A percentile compares a stretch with the other conserved stretches of the same genome.
Evolutionary conservation across 2,113 vertebrate genomes (phyloP).

Genomic region (Xenopus tropicalis): DNA sequence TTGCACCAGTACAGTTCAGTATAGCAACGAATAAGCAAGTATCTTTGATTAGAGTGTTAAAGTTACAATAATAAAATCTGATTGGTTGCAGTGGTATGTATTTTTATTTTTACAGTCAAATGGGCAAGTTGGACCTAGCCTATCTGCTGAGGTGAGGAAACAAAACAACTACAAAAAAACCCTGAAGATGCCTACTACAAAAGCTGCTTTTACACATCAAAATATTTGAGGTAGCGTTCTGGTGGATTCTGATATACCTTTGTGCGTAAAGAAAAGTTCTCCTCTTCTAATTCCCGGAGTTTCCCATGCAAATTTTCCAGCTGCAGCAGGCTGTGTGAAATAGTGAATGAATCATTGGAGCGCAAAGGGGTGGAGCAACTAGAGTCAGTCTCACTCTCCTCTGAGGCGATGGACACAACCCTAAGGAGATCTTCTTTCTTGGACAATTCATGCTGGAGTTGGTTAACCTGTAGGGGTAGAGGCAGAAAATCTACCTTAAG

Average conservation of each 20-base stretch:
- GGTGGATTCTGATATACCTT: slow-evolving; percentile 69
- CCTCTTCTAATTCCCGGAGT: slow-evolving; percentile 91
- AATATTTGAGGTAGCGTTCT: background rate
- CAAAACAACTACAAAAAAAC: too few species aligned
- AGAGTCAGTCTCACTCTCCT: slow-evolving; percentile 91
- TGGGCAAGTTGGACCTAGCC: too few species aligned
- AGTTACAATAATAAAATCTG: too few species aligned
- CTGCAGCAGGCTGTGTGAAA: slow-evolving; percentile 72
- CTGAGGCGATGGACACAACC: slow-evolving; percentile 86
- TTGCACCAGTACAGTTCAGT: too few species aligned
- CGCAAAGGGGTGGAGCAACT: slow-evolving; percentile 81
- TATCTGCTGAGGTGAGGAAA: too few species aligned
- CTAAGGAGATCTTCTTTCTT: slow-evolving; percentile 94
- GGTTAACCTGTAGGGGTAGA: slow-evolving; percentile 75
- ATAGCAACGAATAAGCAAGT: too few species aligned
- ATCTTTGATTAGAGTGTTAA: too few species aligned
- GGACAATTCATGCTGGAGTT: slow-evolving; percentile 88
- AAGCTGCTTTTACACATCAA: too few species aligned
- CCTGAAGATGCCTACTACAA: too few species aligned
- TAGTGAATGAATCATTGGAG: slow-evolving; percentile 63
- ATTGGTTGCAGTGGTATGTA: too few species aligned
- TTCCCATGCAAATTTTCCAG: slow-evolving; percentile 86
- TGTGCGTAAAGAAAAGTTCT: slow-evolving; percentile 83
- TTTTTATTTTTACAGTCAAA: too few species aligned
- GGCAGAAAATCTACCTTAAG: too few species aligned